Conservation (phyloP, 2,113 vertebrate genomes). For the Phrynosoma platyrhinos region DNA sequence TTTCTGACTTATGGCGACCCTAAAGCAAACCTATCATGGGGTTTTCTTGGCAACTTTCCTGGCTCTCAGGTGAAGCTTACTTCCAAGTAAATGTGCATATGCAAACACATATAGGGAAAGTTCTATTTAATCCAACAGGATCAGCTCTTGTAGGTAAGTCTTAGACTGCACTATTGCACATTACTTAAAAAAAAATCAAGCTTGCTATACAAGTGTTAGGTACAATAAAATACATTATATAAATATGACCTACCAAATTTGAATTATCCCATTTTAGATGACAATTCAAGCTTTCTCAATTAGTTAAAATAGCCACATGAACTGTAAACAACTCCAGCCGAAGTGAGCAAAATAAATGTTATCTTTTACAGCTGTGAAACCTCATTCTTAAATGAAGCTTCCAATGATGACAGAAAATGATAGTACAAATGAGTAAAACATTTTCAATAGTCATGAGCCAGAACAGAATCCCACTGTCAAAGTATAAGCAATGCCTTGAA, state of each 20-base stretch:
- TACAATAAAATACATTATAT: background rate
- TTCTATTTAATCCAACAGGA: background rate
- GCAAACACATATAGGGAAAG: background rate
- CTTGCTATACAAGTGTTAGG: background rate
- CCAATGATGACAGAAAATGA: conserved; percentile 22
- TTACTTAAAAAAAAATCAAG: background rate
- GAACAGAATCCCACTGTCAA: conserved; percentile 39
- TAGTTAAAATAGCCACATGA: conserved; percentile 12
- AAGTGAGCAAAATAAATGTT: conserved; percentile 10
- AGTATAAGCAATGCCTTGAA: conserved; percentile 25
- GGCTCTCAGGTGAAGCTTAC: too few species aligned
- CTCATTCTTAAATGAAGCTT: conserved; percentile 25
- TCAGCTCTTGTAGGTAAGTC: background rate
- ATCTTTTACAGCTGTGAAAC: conserved; percentile 3
- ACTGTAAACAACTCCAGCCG: conserved; percentile 3
- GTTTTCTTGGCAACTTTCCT: too few species aligned
- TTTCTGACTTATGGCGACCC: too few species aligned
- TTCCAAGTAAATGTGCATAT: background rate
- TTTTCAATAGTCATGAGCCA: background rate
- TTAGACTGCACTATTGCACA: background rate
- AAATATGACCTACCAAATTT: background rate
- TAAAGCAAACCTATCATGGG: too few species aligned
- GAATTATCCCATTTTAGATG: background rate
- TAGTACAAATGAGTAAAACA: conserved; percentile 33
- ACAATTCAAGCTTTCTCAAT: background rate